phyloP scores from a whole-genome alignment of 2,797 vertebrate species.

The Chrysocyon brachyurus region DNA sequence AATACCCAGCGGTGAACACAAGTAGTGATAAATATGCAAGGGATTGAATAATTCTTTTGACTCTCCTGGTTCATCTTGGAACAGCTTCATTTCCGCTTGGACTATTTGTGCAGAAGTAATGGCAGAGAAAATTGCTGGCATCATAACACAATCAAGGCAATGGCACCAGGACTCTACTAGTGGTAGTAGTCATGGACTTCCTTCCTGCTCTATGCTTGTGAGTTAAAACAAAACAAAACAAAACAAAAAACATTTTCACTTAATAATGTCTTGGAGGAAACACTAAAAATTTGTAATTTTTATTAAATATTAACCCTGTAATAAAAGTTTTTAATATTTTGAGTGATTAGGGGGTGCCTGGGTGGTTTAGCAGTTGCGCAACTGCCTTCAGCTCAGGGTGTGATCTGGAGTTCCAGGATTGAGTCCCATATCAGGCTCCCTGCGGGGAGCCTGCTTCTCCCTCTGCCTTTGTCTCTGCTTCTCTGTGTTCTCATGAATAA shows the following conservation, averaged over 20 bases:
- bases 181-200: neutral
- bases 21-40: neutral
- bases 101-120: neutral
- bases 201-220: neutral
- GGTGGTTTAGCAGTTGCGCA: no score
- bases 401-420: no score
- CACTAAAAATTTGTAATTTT: neutral
- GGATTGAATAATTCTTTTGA: neutral
- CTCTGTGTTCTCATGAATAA: no score
- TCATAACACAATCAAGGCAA: neutral
- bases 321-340: neutral
- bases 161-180: neutral
- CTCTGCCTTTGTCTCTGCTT: no score
- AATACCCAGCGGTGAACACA: neutral
- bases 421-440: no score
- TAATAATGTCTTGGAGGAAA: neutral
- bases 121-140: neutral
- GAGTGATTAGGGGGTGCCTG: neutral
- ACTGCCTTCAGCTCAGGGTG: no score
- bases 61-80: conserved; percentile 1
- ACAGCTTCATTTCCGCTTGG: neutral
- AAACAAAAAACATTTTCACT: neutral
- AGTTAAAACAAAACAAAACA: neutral
- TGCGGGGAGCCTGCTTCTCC: no score
- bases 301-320: neutral